Conservation (phyloP, 1,140 invertebrate species). For the Drosophila sechellia region DNA sequence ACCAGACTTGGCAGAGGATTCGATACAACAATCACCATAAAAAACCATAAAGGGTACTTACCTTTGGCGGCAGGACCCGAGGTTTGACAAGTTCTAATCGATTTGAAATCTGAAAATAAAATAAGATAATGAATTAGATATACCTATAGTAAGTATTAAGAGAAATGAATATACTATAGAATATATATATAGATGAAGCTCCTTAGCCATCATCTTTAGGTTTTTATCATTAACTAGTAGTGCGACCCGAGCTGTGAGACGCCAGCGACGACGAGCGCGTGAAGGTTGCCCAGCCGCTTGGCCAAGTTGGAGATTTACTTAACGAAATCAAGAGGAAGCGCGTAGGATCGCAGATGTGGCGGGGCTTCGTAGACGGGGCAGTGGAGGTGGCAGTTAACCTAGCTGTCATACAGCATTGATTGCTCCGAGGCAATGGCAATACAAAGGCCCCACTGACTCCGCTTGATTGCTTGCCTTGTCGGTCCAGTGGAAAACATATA, state of each 20-base stretch:
- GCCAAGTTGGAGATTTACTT: slow-evolving; percentile 74
- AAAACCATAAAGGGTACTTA: background rate
- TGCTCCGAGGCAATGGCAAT: slow-evolving; percentile 64
- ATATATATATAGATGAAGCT: no score
- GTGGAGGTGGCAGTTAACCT: slow-evolving; percentile 66
- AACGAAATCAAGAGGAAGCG: slow-evolving; percentile 82
- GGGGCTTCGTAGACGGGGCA: slow-evolving; percentile 11
- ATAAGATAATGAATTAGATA: no score
- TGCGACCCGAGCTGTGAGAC: slow-evolving; percentile 4
- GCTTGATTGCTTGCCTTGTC: slow-evolving; percentile 61
- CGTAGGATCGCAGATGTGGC: slow-evolving; percentile 60
- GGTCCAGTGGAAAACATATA: slow-evolving; percentile 4
- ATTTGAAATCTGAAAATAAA: no score
- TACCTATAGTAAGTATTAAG: no score
- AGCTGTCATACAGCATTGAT: slow-evolving; percentile 82
- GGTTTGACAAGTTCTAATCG: no score
- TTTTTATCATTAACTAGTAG: background rate
- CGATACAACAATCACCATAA: background rate
- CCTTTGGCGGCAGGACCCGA: background rate
- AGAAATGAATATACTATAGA: no score
- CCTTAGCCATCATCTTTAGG: no score
- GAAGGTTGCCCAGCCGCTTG: slow-evolving; percentile 69
- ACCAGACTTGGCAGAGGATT: background rate
- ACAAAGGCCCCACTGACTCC: slow-evolving; percentile 49
- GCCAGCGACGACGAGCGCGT: slow-evolving; percentile 53